Percentiles rank a stretch among this genome's conserved stretches.
phyloP scores from a whole-genome alignment of 2,888 invertebrate genomes.

The Ganaspis brasiliensis region DNA sequence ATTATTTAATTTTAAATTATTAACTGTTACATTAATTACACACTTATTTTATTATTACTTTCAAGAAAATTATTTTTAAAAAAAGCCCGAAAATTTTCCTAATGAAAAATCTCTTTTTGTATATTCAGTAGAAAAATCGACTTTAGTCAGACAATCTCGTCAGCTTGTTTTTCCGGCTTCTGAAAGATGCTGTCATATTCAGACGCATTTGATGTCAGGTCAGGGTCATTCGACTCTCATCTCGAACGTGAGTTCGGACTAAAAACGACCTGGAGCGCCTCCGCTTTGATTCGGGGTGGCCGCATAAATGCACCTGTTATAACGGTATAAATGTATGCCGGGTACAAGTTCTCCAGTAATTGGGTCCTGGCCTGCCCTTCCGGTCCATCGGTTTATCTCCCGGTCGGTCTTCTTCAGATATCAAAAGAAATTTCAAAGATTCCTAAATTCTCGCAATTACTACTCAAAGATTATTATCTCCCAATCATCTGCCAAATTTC shows the following conservation, averaged over 20 bases:
- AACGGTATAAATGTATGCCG: slow-evolving; percentile 13
- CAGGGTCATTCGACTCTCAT: slow-evolving; percentile 21
- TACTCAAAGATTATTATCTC: no score
- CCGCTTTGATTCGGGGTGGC: slow-evolving; percentile 32
- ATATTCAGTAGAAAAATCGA: not conserved
- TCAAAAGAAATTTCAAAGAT: slow-evolving; percentile 6
- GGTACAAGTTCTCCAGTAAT: slow-evolving; percentile 29
- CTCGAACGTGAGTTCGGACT: slow-evolving; percentile 21
- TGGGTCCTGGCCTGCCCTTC: slow-evolving; percentile 19
- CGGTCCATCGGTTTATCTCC: not conserved
- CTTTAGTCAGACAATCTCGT: not conserved
- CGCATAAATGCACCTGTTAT: slow-evolving; percentile 34
- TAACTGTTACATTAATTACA: no score
- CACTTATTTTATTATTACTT: no score
- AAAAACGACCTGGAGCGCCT: slow-evolving; percentile 20
- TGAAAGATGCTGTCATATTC: not conserved
- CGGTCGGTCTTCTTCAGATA: not conserved
- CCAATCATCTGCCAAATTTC: no score
- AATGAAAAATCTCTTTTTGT: not conserved
- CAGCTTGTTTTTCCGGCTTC: not conserved
- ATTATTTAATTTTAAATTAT: no score
- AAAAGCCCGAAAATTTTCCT: not conserved
- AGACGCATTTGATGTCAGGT: not conserved
- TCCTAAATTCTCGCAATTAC: not conserved
- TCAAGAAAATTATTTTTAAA: no score